Conservation (phyloP, 2,113 vertebrate genomes). For the Nyctibius bracteatus region DNA sequence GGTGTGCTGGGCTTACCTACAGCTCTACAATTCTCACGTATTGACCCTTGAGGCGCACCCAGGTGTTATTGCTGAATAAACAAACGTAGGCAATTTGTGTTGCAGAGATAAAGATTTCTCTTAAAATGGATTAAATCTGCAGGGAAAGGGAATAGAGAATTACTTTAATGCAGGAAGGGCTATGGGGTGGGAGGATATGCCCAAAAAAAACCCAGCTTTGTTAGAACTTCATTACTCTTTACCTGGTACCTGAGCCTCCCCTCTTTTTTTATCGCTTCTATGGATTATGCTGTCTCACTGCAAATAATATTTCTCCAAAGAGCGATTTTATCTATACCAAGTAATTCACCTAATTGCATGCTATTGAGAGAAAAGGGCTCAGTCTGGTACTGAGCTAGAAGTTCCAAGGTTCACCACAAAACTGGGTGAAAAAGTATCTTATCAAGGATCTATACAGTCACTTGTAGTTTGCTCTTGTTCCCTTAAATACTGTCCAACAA, state of each 20-base stretch:
- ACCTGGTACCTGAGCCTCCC: background rate
- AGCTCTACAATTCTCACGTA: background rate
- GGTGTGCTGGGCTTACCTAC: background rate
- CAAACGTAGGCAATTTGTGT: background rate
- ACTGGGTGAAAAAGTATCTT: conserved; percentile 33
- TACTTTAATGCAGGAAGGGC: background rate
- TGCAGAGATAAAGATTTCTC: background rate
- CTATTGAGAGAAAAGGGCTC: conserved; percentile 32
- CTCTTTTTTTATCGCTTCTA: conserved; percentile 7
- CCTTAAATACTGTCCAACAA: background rate
- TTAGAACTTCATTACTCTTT: background rate
- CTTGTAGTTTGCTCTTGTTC: conserved; percentile 16
- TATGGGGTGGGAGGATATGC: accelerated
- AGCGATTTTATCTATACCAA: conserved; percentile 28
- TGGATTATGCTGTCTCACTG: background rate
- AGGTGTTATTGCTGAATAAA: background rate
- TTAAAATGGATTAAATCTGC: background rate
- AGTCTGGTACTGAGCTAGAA: background rate
- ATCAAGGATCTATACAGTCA: conserved; percentile 9
- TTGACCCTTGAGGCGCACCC: background rate
- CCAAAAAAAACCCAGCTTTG: background rate
- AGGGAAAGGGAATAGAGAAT: background rate
- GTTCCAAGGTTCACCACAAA: conserved; percentile 46
- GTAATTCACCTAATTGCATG: conserved; percentile 53
- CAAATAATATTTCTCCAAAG: conserved; percentile 6